Evolutionary conservation across 2,113 vertebrate species (phyloP), one percentile per base, ranked within the genome.

Genomic region (Tragelaphus buxtoni): DNA sequence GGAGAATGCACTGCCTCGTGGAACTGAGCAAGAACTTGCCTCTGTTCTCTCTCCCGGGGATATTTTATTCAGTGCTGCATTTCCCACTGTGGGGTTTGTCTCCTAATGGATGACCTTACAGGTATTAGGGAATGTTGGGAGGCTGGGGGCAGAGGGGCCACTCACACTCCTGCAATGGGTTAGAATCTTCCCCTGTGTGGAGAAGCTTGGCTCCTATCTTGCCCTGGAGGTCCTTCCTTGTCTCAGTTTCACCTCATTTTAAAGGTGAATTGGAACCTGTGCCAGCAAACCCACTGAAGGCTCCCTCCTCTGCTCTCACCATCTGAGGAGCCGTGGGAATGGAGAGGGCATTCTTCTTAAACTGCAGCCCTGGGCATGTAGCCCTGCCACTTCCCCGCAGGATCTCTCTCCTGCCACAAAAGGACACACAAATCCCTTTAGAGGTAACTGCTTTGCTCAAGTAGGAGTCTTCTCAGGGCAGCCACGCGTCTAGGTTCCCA

Each of bases 1-100:
- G 60, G 13, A 49, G 53, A 20, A 3, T 3, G 4, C 45, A 0
- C 10, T 0, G 10, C 5, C 51, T 6, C 2, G 6, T 4, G 18
- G 63, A 63, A 3, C 30, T 35, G 51, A 28, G 1, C 0, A 47
- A 51, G 69, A 30, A 12, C 2, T 26, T 82, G 11, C 35, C 5
- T 30, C 30, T 7, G 0, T 16, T 9, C 72, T 30, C 6, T 32
- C 58, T 87, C 53, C 51, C 26, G 4, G 55, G 17, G 18, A 39
- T 10, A 22, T 61, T n/a, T 47, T 49, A n/a, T 51, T 47, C 83
- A 24, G 0, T 35, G 47, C 30, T 26, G 7, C 5, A 2, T 18
- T 77, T 45, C 65, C 74, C 32, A 1, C 9, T 65, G 24, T 0
- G 53, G 17, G 18, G 28, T 45, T 76, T 91, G 42, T 87, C 26